phyloP scores from a whole-genome alignment of 2,113 vertebrate genomes.

The Dolichallabes microphthalmus region DNA sequence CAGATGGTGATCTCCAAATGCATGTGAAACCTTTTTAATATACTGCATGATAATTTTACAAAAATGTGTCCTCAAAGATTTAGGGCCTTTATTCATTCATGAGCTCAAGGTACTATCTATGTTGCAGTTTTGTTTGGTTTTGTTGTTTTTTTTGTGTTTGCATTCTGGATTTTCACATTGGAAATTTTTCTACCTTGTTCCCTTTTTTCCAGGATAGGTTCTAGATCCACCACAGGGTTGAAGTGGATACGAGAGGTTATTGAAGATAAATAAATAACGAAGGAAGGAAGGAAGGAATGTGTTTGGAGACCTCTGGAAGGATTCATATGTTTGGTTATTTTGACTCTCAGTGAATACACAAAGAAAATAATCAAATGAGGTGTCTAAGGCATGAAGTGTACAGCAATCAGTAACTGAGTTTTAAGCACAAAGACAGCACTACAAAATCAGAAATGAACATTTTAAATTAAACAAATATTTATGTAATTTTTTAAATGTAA shows the following conservation, averaged over 20 bases:
- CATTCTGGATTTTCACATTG: too few relatives aligned
- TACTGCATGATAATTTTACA: not conserved
- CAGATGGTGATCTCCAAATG: constrained; percentile 29
- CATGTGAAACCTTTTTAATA: not conserved
- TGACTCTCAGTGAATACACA: not conserved
- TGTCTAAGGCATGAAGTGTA: not conserved
- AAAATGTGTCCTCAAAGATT: not conserved
- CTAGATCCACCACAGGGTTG: not conserved
- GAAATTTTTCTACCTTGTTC: not conserved
- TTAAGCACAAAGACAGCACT: not conserved
- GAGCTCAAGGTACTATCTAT: not conserved
- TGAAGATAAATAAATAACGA: not conserved
- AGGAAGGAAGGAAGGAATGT: not conserved
- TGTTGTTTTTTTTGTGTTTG: too few relatives aligned
- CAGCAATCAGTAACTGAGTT: not conserved
- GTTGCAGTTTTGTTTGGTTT: not conserved
- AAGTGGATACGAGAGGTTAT: not conserved
- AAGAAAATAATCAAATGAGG: not conserved
- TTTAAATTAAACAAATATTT: not conserved
- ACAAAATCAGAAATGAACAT: not conserved
- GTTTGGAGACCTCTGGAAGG: not conserved
- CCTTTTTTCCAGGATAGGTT: not conserved
- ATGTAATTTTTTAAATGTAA: not conserved
- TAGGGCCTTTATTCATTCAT: not conserved
- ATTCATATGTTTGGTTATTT: not conserved